Evolutionary conservation across 2,797 vertebrate species (phyloP), one percentile per base, ranked within the genome.

Genomic region (Orestias chungarensis): DNA sequence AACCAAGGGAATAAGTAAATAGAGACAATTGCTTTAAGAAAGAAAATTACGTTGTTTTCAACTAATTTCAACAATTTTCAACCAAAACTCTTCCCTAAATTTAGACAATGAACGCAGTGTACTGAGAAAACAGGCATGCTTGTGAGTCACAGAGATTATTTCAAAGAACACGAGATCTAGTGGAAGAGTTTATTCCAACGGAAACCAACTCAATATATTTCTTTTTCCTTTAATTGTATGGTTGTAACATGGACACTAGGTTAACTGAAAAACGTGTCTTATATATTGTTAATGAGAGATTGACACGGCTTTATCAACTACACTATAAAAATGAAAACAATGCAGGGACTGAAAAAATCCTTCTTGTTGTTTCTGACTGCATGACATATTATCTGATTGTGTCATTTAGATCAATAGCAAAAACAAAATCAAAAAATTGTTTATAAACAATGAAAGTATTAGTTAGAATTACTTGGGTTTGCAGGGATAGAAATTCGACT

Each of bases 71-170:
- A 66, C 35, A 71, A 65, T 86, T 75, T 76, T 82, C n/a, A 68
- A 71, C 57, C 50, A 42, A 81, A 85, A 89, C 86, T 85, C 73
- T 70, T 80, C 74, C 67, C 68, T 57, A 31, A 62, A 40, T 71
- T 29, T 75, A 66, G 71, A 90, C 87, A 91, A 92, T 85, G 68
- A 62, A 49, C 47, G 75, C 84, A 82, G 81, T 87, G 87, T 89
- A 12, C 50, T 80, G 89, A 76, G 77, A 70, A 76, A 76, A 76
- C 3, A 61, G 66, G 57, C 76, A 79, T 62, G 64, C 46, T 72
- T 77, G 38, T 86, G 77, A 91, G 86, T 84, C 76, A 86, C 76
- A 49, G 75, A 78, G 67, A 85, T 83, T 20, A 86, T 80, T 86
- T 85, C 49, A 80, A 76, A 87, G 65, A 87, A 78, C 80, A 86